These are phyloP conservation scores for Trichogramma pretiosum DNA, from an alignment of 1,140 invertebrate genomes.

Conservation along the genomic window DNA sequence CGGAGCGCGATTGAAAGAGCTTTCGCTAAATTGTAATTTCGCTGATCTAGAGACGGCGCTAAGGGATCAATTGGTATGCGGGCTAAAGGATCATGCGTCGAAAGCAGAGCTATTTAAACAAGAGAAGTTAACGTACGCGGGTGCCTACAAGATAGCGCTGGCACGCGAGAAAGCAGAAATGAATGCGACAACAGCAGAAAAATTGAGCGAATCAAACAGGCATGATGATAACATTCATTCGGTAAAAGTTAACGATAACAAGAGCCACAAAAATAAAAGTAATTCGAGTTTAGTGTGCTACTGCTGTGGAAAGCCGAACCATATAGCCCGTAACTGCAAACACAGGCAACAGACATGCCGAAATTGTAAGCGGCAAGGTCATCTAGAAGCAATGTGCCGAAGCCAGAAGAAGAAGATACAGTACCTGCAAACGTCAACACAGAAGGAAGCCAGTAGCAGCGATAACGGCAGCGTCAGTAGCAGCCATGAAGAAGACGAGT, in stretches of 20 bases:
- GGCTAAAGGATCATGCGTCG: not conserved
- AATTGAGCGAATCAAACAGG: not conserved
- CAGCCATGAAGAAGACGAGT: not conserved
- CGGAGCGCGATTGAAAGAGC: conserved; percentile 5
- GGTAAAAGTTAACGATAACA: not conserved
- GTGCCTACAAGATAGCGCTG: not conserved
- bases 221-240: not conserved
- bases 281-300: not conserved
- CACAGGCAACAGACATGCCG: not conserved
- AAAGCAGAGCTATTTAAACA: conserved; percentile 3
- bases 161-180: not conserved
- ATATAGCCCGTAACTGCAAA: not conserved
- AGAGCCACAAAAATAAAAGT: not conserved
- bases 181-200: not conserved
- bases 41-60: not conserved
- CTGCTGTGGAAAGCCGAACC: not conserved
- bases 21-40: conserved; percentile 13
- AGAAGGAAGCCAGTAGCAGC: not conserved
- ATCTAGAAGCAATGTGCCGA: conserved; percentile 19
- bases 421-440: not conserved
- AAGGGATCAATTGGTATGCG: conserved; percentile 12
- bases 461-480: not conserved
- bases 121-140: not conserved
- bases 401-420: not conserved
- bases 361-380: conserved; percentile 12